Evolutionary conservation across 2,888 invertebrate genomes (phyloP), one percentile per base, ranked within the genome.

Genomic region (Euspilapteryx auroguttella): DNA sequence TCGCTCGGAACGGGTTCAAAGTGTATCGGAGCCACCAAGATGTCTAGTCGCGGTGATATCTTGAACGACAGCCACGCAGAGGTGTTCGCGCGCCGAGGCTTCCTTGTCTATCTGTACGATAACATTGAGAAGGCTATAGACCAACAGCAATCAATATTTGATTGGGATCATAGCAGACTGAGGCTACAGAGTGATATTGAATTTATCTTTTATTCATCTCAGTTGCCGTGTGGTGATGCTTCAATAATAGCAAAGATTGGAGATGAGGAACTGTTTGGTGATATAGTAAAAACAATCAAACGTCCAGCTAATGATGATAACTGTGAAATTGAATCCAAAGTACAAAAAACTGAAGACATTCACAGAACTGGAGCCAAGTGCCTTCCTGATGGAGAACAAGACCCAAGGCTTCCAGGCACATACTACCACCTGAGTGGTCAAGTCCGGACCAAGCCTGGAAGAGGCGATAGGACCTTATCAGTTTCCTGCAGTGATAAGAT

Each of bases 401-500:
- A 92, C 62, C 53, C 64, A 7, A 78, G 68, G 42, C 45, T 57
- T 25, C 48, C 73, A 9, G 87, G 88, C 1, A 45, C 49, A 27
- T 48, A 54, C 37, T 87, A 87, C 51, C 92, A 93, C 49, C 54
- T 77, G 25, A 49, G 83, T 9, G 87, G 90, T 14, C 82, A 80
- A 39, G 78, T 91, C 7, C 78, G 95, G 31, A 93, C 86, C 1
- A 96, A 96, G 59, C 95, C 95, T 14, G 95, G 94, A 0, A 78
- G 94, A 45, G 96, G 96, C 0, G 87, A 91, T 50, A 84, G 85
- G 26, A 95, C 96, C 1, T 55, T 89, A 23, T 94, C 94, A 7
- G 83, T 95, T 43, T 94, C 94, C 0, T 97, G 96, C 57, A 95
- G 94, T 57, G 96, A 97, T 62, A 97, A 97, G 78, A 68, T 97